These are phyloP conservation scores for Diachrysia chrysitis DNA, from an alignment of 2,888 invertebrate genomes.

Conservation along the genomic window DNA sequence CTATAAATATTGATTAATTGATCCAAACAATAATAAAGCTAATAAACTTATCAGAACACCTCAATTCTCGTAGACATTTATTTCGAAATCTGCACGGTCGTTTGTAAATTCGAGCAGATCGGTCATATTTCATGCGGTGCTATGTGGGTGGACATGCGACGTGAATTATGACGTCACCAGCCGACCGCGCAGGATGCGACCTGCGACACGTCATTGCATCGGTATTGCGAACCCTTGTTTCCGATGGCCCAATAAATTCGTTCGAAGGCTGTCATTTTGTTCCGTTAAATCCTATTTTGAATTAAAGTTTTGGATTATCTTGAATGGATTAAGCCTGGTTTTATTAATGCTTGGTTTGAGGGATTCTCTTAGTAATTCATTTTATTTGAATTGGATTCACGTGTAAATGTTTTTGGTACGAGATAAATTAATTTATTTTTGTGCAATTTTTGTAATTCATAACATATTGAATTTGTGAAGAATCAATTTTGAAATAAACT, in stretches of 20 bases:
- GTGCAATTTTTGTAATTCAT: too few relatives aligned
- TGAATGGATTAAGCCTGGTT: not conserved
- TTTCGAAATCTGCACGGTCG: constrained; percentile 50
- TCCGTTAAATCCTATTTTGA: constrained; percentile 17
- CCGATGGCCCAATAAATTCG: constrained; percentile 55
- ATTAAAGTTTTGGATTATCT: not conserved
- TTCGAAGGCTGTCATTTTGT: constrained; percentile 44
- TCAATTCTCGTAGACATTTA: constrained; percentile 36
- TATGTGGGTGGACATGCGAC: constrained; percentile 52
- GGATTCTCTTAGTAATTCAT: not conserved
- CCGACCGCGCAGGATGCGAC: constrained; percentile 56
- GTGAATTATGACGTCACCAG: constrained; percentile 58
- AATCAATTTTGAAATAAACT: too few relatives aligned
- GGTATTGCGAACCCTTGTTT: constrained; percentile 52
- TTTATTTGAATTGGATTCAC: not conserved
- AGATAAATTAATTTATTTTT: too few relatives aligned
- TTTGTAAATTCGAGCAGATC: constrained; percentile 48
- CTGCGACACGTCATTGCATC: constrained; percentile 60
- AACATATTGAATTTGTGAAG: too few relatives aligned
- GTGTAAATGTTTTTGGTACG: too few relatives aligned
- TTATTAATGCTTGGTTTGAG: not conserved
- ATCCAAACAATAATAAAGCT: not conserved
- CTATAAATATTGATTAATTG: not conserved
- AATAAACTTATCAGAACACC: constrained; percentile 6
- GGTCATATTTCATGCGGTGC: constrained; percentile 55